Percentiles rank a stretch among this genome's conserved stretches.
Conservation (phyloP, 2,797 vertebrate genomes). For the Sebastolobus alascanus region DNA sequence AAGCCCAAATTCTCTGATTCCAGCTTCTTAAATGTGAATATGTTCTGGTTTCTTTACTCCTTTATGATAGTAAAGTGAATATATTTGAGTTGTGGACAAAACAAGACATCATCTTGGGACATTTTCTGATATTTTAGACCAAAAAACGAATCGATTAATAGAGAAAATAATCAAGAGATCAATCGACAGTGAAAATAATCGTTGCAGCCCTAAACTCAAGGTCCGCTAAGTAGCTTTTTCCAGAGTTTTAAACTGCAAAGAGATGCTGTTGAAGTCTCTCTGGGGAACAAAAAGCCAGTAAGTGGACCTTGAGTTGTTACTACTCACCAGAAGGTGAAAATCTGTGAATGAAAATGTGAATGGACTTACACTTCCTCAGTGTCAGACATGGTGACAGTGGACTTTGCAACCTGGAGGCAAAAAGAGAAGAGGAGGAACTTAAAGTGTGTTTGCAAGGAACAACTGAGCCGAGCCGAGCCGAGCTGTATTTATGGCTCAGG, state of each 20-base stretch:
- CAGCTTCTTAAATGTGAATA: no score
- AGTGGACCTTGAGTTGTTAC: neutral
- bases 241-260: neutral
- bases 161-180: neutral
- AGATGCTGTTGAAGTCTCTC: neutral
- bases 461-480: neutral
- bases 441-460: slow-evolving; percentile 34
- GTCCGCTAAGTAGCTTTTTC: neutral
- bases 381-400: slow-evolving; percentile 93
- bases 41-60: no score
- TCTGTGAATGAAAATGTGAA: slow-evolving; percentile 1
- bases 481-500: slow-evolving; percentile 76
- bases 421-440: slow-evolving; percentile 50
- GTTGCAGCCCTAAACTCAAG: neutral
- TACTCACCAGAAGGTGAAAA: neutral
- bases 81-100: no score
- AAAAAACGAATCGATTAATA: neutral
- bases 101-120: neutral
- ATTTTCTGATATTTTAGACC: neutral
- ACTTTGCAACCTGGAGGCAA: slow-evolving; percentile 83
- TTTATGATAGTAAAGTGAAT: no score
- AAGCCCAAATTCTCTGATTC: no score
- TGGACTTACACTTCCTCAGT: slow-evolving; percentile 94
- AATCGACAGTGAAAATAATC: neutral
- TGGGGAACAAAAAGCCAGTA: neutral